Evolutionary conservation across 2,113 vertebrate genomes (phyloP), one percentile per base, ranked within the genome.

Genomic region (Pycnonotus jocosus): DNA sequence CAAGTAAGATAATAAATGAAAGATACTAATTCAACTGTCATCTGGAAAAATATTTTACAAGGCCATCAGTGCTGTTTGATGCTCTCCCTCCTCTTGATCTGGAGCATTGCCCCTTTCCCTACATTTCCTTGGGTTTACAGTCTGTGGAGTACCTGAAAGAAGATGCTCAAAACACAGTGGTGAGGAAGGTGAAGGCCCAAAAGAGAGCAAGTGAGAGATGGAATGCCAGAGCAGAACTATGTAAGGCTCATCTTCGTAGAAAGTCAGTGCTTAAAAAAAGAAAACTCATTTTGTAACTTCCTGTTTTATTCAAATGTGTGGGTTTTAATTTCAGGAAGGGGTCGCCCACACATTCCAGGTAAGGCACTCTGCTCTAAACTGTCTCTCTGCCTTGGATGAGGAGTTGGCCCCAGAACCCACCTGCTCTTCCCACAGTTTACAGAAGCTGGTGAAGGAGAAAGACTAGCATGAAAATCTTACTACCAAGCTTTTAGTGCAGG

Each of bases 31-130:
- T 86, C 14, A 73, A 17, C 23, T 72, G 72, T 7, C 64, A 56
- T 37, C 35, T 71, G 69, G 24, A 44, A 91, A 61, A 86, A 65
- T 45, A 80, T 57, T 91, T 89, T 58, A 37, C 1, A 3, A 86
- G 45, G 48, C 17, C 57, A 9, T 22, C 1, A 6, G 5, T 60
- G 33, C 28, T 53, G 10, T 57, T 65, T 72, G 37, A 27, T 56
- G 38, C 31, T 80, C 28, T 85, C 24, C 35, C 11, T 17, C 16
- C 28, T 80, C 10, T 11, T 64, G 28, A 79, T 33, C 31, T 5
- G 0, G 12, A 31, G 28, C 2, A 1, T 60, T 3, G 3, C 10
- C 2, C 2, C 4, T 31, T 35, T 68, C 12, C 44, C 37, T 56
- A 10, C 16, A 31, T 27, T 45, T 70, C 58, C 23, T 81, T 65